Conservation (phyloP, 2,888 invertebrate species). For the Troglohyphantes excavatus region DNA sequence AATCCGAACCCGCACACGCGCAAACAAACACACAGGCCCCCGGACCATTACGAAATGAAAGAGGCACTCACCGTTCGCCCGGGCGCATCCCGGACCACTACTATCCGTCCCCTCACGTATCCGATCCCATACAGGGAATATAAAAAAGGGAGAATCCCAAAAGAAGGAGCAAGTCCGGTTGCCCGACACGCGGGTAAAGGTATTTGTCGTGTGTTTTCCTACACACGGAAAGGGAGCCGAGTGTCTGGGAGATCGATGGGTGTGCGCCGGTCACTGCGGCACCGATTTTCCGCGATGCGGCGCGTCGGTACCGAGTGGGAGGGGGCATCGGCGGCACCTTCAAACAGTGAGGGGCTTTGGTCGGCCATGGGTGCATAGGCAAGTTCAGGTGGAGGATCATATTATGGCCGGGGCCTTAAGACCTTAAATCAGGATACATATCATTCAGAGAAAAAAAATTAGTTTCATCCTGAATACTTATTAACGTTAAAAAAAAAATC, state of each 20-base stretch:
- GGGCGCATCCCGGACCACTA: not conserved
- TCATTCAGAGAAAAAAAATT: not conserved
- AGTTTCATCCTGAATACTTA: not conserved
- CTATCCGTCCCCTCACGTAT: not conserved
- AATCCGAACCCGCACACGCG: too few relatives aligned
- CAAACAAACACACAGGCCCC: not conserved
- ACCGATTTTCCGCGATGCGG: conserved; percentile 32
- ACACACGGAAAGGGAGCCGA: not conserved
- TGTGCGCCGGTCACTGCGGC: conserved; percentile 60
- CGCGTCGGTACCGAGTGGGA: conserved; percentile 5
- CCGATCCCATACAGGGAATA: not conserved
- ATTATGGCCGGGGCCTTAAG: not conserved
- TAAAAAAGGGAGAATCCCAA: not conserved
- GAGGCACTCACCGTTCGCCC: not conserved
- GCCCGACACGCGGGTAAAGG: conserved; percentile 40
- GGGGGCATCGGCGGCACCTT: conserved; percentile 53
- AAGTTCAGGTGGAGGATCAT: not conserved
- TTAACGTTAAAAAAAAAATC: not conserved
- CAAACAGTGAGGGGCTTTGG: not conserved
- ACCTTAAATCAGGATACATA: not conserved
- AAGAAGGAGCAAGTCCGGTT: not conserved
- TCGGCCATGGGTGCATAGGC: not conserved
- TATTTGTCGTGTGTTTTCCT: conserved; percentile 23
- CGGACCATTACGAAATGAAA: not conserved
- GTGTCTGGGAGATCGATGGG: conserved; percentile 10